Evolutionary conservation across 2,797 vertebrate genomes (phyloP).

Genomic region (Lagocephalus sceleratus): DNA sequence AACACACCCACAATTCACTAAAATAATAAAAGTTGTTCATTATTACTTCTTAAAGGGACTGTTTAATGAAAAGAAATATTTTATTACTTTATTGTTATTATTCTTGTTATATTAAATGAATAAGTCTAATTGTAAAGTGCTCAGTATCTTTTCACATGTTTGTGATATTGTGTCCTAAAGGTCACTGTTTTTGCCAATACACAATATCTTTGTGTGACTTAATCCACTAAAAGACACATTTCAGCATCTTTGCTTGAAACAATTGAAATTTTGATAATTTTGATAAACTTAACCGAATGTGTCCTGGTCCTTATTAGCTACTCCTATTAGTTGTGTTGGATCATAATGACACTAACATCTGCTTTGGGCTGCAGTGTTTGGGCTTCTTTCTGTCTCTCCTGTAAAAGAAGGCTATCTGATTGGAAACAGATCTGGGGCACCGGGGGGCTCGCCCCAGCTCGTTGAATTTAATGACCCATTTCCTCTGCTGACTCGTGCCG

Average conservation of each 20-base stretch:
- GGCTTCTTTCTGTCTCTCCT: constrained; percentile 53
- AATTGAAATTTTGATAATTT: constrained; percentile 24
- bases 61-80: neutral
- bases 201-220: neutral
- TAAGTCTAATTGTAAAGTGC: no score
- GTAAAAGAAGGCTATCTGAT: constrained; percentile 80
- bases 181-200: neutral
- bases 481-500: constrained; percentile 79
- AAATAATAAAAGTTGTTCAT: neutral
- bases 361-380: constrained; percentile 51
- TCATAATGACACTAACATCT: constrained; percentile 55
- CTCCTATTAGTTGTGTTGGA: constrained; percentile 46
- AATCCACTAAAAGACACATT: constrained; percentile 5
- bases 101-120: no score
- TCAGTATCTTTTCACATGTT: no score
- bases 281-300: constrained; percentile 50
- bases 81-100: neutral
- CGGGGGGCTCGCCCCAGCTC: constrained; percentile 73
- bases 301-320: constrained; percentile 49
- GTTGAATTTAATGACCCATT: constrained; percentile 85
- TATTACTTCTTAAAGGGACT: neutral
- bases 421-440: constrained; percentile 81
- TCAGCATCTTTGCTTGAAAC: neutral
- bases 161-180: no score
- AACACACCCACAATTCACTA: no score